Evolutionary conservation across 2,797 vertebrate genomes (phyloP), one percentile per base, ranked within the genome.

Genomic region (Danionella dracula): DNA sequence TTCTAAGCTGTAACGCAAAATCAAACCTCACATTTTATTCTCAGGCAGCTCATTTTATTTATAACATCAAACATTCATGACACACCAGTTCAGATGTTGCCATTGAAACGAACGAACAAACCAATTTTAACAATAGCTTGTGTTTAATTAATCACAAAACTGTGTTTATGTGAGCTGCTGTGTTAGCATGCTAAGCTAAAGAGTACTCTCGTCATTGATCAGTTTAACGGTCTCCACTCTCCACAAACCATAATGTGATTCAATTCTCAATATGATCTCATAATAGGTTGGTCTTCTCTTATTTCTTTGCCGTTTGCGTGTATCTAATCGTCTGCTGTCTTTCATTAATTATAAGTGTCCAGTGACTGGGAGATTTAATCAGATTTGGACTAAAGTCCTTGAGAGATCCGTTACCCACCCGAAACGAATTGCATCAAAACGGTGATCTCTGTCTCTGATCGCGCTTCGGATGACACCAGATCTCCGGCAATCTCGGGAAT

Each of bases 321-420:
- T 34, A 21, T 34, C 9, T 4, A 2, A 64, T 32, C 5, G 19
- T 13, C 3, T 1, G 9, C 12, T 3, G 19, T 34, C 16, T 44
- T 49, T 64, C 27, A 19, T 53, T 41, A 17, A 17, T 5, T 2
- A 15, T 19, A 53, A 42, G 49, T 44, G 49, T 15, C 23, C 38
- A 23, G 37, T 34, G 19, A 27, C 40, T 8, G 38, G 9, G n/a
- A 35, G 49, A 44, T 45, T 65, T 55, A 54, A 45, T 45, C 49
- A 65, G 62, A 65, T 65, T 65, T 55, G 62, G 31, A 64, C 38
- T 23, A 23, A 55, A 65, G 62, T 65, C 62, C 62, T 65, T 65
- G 50, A 45, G 27, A 29, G 50, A 65, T 29, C 11, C 29, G 41
- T 46, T 34, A 45, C 57, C 19, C 53, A 32, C 16, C 35, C 23